A percentile compares a stretch with the other conserved stretches of the same genome.
phyloP scores from a whole-genome alignment of 2,888 invertebrate species.

The Nomada fucata region DNA sequence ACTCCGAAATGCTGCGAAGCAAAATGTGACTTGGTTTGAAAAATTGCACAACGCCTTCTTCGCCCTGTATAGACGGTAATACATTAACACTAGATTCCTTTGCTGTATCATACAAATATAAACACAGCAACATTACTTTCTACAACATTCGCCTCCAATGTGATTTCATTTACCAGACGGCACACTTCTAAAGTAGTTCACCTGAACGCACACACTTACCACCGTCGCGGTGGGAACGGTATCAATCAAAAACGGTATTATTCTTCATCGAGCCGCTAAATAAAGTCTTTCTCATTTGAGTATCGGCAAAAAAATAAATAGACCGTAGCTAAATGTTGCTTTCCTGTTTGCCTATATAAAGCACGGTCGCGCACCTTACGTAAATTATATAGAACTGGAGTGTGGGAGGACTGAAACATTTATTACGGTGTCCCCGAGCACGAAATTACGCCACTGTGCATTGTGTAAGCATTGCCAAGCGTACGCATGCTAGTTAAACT shows the following conservation, averaged over 20 bases:
- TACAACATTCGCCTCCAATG: no score
- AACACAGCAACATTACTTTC: no score
- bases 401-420: conserved; percentile 70
- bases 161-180: no score
- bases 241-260: background rate
- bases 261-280: background rate
- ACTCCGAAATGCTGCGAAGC: no score
- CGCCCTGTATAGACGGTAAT: no score
- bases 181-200: no score
- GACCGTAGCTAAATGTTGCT: conserved; percentile 48
- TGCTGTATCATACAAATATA: no score
- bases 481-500: conserved; percentile 69
- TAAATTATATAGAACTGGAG: conserved; percentile 69
- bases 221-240: background rate
- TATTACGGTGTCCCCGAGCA: conserved; percentile 66
- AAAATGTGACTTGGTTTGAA: no score
- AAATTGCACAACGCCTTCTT: no score
- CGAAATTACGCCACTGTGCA: conserved; percentile 73
- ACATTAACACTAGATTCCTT: no score
- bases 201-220: no score
- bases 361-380: conserved; percentile 57
- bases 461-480: conserved; percentile 67
- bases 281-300: background rate
- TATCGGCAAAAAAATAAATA: conserved; percentile 38
- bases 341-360: conserved; percentile 59